Conservation (phyloP, 2,797 vertebrate genomes). For the Sebastolobus alascanus region DNA sequence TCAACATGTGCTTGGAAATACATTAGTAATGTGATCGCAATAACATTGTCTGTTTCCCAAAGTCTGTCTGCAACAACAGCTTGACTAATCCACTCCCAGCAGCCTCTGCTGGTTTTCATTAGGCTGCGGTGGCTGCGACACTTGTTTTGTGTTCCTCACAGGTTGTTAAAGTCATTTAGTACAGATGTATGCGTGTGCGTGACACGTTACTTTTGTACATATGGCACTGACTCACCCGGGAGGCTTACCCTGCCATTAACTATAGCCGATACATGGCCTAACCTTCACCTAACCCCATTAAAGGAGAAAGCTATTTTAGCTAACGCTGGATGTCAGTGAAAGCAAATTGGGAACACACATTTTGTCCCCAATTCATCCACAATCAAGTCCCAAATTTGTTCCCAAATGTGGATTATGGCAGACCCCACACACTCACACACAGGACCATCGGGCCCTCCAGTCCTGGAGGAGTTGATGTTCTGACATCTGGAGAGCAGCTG, state of each 20-base stretch:
- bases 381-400: conserved; percentile 31
- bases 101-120: conserved; percentile 66
- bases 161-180: conserved; percentile 68
- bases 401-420: not conserved
- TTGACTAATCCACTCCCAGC: conserved; percentile 53
- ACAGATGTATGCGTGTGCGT: conserved; percentile 48
- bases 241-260: conserved; percentile 47
- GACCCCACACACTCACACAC: conserved; percentile 9
- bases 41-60: conserved; percentile 32
- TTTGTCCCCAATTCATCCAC: not conserved
- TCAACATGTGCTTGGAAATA: conserved; percentile 50
- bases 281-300: conserved; percentile 41
- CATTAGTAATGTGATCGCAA: conserved; percentile 57
- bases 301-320: conserved; percentile 19
- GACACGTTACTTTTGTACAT: conserved; percentile 40
- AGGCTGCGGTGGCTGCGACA: conserved; percentile 64
- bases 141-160: conserved; percentile 69
- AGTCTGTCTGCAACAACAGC: conserved; percentile 36
- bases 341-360: conserved; percentile 13
- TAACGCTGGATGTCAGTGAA: conserved; percentile 17
- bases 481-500: conserved; percentile 83
- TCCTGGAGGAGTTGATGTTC: conserved; percentile 49
- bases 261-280: conserved; percentile 23
- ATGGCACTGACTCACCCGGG: conserved; percentile 27
- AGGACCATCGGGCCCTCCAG: conserved; percentile 25